Conservation (phyloP, 2,888 invertebrate species). For the Synanthedon tipuliformis region DNA sequence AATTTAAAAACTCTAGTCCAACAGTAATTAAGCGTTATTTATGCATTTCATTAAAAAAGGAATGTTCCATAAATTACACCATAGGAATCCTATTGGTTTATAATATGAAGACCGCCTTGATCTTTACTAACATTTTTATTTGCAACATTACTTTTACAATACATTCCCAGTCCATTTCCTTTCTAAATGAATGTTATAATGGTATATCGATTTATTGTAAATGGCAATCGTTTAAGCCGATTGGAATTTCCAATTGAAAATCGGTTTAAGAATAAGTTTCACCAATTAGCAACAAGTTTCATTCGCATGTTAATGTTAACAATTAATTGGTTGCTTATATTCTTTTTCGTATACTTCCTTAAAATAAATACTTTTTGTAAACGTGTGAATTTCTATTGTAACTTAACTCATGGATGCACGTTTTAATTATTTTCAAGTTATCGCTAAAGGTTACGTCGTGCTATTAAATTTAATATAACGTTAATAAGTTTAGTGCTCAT, state of each 20-base stretch:
- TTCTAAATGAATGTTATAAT: background rate
- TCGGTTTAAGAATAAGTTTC: background rate
- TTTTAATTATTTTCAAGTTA: too few relatives aligned
- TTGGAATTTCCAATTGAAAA: background rate
- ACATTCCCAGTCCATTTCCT: background rate
- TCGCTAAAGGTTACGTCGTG: too few relatives aligned
- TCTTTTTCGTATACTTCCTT: too few relatives aligned
- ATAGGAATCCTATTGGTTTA: background rate
- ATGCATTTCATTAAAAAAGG: background rate
- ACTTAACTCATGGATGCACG: too few relatives aligned
- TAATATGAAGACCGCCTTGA: background rate
- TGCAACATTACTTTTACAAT: background rate
- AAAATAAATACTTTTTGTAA: too few relatives aligned
- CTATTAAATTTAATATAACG: background rate
- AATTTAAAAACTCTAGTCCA: too few relatives aligned
- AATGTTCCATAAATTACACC: background rate
- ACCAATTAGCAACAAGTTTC: background rate
- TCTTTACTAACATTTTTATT: background rate
- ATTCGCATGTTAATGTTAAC: too few relatives aligned
- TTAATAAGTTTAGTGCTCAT: slow-evolving; percentile 4
- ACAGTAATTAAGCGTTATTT: too few relatives aligned
- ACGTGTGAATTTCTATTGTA: too few relatives aligned
- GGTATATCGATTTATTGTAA: background rate
- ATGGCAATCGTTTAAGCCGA: background rate
- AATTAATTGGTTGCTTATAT: too few relatives aligned